A percentile compares a stretch with the other conserved stretches of the same genome.
phyloP scores from a whole-genome alignment of 2,113 vertebrate genomes.

The Triplophysa dalaica region DNA sequence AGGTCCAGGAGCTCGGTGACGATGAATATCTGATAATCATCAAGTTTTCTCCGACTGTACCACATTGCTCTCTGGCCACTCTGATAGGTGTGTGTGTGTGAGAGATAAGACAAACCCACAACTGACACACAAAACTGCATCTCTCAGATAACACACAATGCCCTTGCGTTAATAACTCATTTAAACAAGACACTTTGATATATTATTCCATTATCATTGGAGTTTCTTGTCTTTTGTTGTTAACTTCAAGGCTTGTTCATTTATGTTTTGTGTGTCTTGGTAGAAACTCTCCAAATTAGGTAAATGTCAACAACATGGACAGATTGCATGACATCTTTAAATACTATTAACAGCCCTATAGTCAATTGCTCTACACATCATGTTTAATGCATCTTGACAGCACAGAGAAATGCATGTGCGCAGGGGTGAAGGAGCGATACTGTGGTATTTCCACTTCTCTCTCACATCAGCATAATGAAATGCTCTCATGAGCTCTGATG shows the following conservation, averaged over 20 bases:
- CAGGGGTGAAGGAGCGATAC: too few species aligned
- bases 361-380: too few species aligned
- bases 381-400: too few species aligned
- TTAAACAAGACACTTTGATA: not conserved
- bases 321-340: too few species aligned
- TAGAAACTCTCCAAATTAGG: too few species aligned
- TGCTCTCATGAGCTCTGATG: not conserved
- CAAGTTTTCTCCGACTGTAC: slow-evolving; percentile 93
- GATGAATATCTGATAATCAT: slow-evolving; percentile 91
- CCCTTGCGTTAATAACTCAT: not conserved
- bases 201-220: not conserved
- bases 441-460: too few species aligned
- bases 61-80: slow-evolving; percentile 96
- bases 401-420: too few species aligned
- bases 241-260: too few species aligned
- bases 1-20: slow-evolving; percentile 83
- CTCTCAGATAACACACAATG: slow-evolving; percentile 3
- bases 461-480: not conserved
- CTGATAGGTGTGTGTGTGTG: slow-evolving; percentile 84
- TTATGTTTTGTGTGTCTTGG: too few species aligned
- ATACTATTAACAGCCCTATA: too few species aligned
- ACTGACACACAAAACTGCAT: not conserved
- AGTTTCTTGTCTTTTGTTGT: too few species aligned
- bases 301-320: too few species aligned
- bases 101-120: not conserved